Evolutionary conservation across 2,888 invertebrate genomes (phyloP).

Genomic region (Drepana falcataria): DNA sequence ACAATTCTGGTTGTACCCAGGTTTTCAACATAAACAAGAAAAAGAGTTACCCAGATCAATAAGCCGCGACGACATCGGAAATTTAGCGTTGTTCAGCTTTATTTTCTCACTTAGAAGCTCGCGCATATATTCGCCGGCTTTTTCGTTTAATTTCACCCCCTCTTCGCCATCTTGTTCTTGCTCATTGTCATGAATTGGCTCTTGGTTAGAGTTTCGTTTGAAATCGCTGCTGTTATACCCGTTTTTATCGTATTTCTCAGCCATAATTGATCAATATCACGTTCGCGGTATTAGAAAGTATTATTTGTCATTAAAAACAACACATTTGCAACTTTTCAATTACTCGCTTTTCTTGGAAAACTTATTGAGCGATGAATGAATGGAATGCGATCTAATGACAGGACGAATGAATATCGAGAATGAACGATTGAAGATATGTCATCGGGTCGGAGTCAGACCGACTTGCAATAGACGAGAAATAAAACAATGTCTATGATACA

Average conservation of each 20-base stretch:
- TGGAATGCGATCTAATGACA: too few species aligned
- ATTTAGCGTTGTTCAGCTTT: constrained; percentile 81
- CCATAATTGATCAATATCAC: constrained; percentile 29
- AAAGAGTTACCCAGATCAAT: constrained; percentile 83
- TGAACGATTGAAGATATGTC: too few species aligned
- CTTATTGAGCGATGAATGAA: too few species aligned
- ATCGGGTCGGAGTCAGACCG: too few species aligned
- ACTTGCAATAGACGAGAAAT: too few species aligned
- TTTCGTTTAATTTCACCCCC: constrained; percentile 80
- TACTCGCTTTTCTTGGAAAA: too few species aligned
- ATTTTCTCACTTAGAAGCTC: constrained; percentile 86
- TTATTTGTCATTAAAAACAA: neutral
- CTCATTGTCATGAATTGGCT: constrained; percentile 26
- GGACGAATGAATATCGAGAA: too few species aligned
- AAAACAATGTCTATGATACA: too few species aligned
- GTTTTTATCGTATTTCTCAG: constrained; percentile 64
- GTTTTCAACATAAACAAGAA: neutral
- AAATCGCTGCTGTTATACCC: constrained; percentile 71
- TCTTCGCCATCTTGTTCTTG: constrained; percentile 77
- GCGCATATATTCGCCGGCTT: constrained; percentile 87
- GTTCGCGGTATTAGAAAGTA: constrained; percentile 4
- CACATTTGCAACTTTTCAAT: neutral
- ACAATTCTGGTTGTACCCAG: neutral
- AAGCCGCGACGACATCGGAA: constrained; percentile 83
- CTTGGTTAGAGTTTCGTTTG: constrained; percentile 60